A percentile compares a stretch with the other conserved stretches of the same genome.
Evolutionary conservation across 1,140 invertebrate species (phyloP).

Genomic region (Drosophila pallidifrons): DNA sequence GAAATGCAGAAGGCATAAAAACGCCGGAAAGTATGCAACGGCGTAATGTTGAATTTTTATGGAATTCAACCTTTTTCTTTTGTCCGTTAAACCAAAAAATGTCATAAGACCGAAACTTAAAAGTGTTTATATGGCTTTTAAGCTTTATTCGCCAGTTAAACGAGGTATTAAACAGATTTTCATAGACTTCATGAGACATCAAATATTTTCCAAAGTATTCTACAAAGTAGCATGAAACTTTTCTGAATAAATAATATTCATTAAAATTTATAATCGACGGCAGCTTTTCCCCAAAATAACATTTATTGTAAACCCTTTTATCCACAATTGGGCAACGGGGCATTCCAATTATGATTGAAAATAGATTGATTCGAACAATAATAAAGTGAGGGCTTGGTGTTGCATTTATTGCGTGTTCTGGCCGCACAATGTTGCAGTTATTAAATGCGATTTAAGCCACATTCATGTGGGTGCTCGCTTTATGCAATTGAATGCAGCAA

Average conservation of each 20-base stretch:
- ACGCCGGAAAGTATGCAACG: conserved; percentile 66
- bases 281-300: too few species aligned
- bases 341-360: conserved; percentile 11
- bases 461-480: conserved; percentile 46
- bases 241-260: background rate
- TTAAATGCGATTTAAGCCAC: conserved; percentile 78
- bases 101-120: background rate
- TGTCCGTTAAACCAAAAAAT: background rate
- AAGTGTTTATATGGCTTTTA: background rate
- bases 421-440: conserved; percentile 51
- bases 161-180: background rate
- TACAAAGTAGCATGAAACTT: background rate
- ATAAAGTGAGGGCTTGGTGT: conserved; percentile 1
- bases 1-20: conserved; percentile 53
- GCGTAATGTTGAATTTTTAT: conserved; percentile 56
- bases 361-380: background rate
- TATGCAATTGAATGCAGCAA: conserved; percentile 47
- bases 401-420: conserved; percentile 13
- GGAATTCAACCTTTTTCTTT: conserved; percentile 5
- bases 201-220: background rate
- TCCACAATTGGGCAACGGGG: background rate
- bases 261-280: background rate
- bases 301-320: too few species aligned
- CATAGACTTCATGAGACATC: background rate
- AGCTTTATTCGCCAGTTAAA: background rate